A percentile compares a stretch with the other conserved stretches of the same genome.
Conservation (phyloP, 35 echinoderm and acorn worm species). For the Apostichopus californicus region DNA sequence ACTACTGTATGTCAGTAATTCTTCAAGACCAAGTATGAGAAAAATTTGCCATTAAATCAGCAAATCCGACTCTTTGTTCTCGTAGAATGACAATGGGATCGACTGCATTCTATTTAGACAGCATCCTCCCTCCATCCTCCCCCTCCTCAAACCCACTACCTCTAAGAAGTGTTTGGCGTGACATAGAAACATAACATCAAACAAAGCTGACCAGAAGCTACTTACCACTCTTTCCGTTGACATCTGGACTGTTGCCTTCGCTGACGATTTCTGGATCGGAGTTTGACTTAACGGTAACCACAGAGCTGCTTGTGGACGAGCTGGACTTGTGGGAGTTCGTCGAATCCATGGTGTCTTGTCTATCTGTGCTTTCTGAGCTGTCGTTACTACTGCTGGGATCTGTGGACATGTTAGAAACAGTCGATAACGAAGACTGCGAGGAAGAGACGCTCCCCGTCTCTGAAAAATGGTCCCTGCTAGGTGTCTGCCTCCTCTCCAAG, state of each 20-base stretch:
- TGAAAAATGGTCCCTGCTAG: conserved; percentile 55
- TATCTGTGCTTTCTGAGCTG: conserved; percentile 65
- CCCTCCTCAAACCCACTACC: too few relatives aligned
- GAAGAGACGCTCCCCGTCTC: conserved; percentile 92
- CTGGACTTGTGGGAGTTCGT: conserved; percentile 57
- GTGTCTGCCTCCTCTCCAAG: not conserved
- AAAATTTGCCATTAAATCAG: too few relatives aligned
- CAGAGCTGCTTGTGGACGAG: conserved; percentile 67
- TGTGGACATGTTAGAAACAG: conserved; percentile 74
- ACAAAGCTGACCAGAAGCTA: too few relatives aligned
- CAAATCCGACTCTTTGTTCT: too few relatives aligned
- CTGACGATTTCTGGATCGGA: conserved; percentile 15
- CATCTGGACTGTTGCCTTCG: not conserved
- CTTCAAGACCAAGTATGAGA: too few relatives aligned
- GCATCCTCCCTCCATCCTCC: too few relatives aligned
- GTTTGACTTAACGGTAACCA: conserved; percentile 56
- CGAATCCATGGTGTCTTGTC: conserved; percentile 64
- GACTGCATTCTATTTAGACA: too few relatives aligned
- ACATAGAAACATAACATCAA: too few relatives aligned
- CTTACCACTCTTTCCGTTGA: not conserved
- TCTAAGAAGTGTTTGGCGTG: too few relatives aligned
- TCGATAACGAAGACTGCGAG: conserved; percentile 89
- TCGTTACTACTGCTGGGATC: conserved; percentile 78
- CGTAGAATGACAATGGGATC: too few relatives aligned
- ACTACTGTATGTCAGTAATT: too few relatives aligned